Evolutionary conservation across 2,113 vertebrate species (phyloP).

Genomic region (Psilopogon haemacephalus): DNA sequence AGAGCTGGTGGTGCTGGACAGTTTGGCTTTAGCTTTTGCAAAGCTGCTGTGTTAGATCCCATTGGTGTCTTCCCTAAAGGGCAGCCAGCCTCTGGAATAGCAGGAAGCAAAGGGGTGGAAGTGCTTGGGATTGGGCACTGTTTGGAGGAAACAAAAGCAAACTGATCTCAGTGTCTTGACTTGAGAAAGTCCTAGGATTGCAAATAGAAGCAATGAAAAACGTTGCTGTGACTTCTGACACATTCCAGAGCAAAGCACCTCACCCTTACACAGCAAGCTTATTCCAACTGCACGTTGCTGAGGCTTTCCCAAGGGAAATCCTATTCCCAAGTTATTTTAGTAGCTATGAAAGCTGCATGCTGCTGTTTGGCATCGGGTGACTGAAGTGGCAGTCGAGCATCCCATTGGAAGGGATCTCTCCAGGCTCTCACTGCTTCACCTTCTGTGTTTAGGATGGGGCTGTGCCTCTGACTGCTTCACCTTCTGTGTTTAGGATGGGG

Average conservation of each 20-base stretch:
- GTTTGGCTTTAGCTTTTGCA: not conserved
- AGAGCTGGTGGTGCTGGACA: not conserved
- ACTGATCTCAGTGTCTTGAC: not conserved
- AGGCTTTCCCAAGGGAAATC: not conserved
- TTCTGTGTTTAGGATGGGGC: not conserved
- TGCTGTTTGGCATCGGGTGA: not conserved
- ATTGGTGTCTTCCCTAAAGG: not conserved
- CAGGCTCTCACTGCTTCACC: not conserved
- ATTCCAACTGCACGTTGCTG: not conserved
- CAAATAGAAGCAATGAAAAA: not conserved
- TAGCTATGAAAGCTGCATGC: not conserved
- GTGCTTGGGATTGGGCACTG: not conserved
- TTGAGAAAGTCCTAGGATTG: not conserved
- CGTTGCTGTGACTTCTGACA: not conserved
- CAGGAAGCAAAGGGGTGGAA: not conserved
- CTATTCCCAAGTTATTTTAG: not conserved
- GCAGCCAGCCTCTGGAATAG: not conserved
- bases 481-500: too few species aligned
- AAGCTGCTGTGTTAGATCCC: not conserved
- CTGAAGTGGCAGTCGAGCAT: not conserved
- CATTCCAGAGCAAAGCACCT: not conserved
- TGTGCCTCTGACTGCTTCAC: too few species aligned
- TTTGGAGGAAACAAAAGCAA: not conserved
- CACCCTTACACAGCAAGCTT: fast-evolving
- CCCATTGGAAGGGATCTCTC: not conserved